Evolutionary conservation across 2,113 vertebrate species (phyloP), one percentile per base, ranked within the genome.

Genomic region (Malurus cyaneus): DNA sequence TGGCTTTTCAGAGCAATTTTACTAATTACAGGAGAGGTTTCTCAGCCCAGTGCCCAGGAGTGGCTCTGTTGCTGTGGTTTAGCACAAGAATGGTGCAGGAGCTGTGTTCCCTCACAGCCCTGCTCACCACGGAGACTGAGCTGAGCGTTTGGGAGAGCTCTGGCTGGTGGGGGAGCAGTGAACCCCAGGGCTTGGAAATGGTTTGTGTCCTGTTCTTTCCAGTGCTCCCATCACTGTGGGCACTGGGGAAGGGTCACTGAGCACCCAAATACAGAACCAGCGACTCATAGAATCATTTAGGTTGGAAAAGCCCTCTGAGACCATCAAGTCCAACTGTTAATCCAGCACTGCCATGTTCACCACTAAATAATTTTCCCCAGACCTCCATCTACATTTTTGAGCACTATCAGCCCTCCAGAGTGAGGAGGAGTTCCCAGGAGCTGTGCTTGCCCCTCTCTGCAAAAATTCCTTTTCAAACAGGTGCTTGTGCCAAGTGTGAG

Each of bases 91-190:
- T 3, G 21, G 54, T 0, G 6, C 17, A 0, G 17, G 32, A 86
- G 88, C 61, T 21, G 4, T 4, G 47, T 1, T 70, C 44, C 39
- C 52, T 44, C 31, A 3, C 21, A 14, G 42, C 23, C 49, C 60
- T 17, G 52, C 83, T 94, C 91, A 36, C 88, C 92, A 15, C 8
- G 74, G 94, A 61, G 74, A 70, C 61, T 14, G n/a, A 32, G 64
- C 76, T 2, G 8, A 23, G 78, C 4, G 0, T 34, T 24, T 6
- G 47, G 70, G 44, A 44, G 60, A 26, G 34, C n/a, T 73, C 25
- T 46, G 70, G 28, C 60, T 47, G 57, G 18, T 6, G 20, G 3
- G 2, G 44, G 18, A 52, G 52, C 60, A 26, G 92, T 29, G 18
- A 72, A 6, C 12, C 28, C 1, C 0, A 17, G 5, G 41, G 9